A percentile compares a stretch with the other conserved stretches of the same genome.
phyloP scores from a whole-genome alignment of 2,113 vertebrate genomes.

The Vireo altiloquus region DNA sequence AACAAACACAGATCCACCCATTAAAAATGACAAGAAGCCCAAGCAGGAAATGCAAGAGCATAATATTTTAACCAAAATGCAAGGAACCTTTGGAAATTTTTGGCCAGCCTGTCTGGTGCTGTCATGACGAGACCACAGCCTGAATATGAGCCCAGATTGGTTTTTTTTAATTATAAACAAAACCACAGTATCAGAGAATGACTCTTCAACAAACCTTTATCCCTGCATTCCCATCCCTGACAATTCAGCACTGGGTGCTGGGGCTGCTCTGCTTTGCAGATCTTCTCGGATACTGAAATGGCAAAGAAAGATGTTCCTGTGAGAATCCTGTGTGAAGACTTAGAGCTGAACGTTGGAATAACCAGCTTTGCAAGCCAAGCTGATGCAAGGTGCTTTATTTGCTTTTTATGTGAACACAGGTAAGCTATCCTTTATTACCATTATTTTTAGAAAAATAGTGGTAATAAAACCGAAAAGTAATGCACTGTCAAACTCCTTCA shows the following conservation, averaged over 20 bases:
- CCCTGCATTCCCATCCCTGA: neutral
- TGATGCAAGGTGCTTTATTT: neutral
- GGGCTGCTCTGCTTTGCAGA: neutral
- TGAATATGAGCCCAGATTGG: neutral
- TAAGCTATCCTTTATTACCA: neutral
- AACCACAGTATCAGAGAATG: neutral
- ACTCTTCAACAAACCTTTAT: neutral
- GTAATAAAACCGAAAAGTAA: neutral
- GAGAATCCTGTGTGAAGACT: neutral
- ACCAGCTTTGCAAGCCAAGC: neutral
- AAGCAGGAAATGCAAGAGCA: neutral
- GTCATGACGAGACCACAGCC: neutral
- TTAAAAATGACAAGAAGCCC: neutral
- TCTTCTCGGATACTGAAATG: neutral
- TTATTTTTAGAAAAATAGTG: neutral
- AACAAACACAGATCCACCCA: neutral
- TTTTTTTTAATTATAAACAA: neutral
- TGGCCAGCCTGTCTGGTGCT: neutral
- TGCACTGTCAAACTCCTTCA: neutral
- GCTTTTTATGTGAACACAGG: neutral
- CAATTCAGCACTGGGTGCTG: neutral
- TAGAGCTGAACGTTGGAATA: neutral
- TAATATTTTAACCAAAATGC: neutral
- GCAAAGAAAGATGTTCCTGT: neutral
- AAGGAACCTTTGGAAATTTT: neutral